Conservation (phyloP, 2,797 vertebrate species). For the Bufotes viridis region DNA sequence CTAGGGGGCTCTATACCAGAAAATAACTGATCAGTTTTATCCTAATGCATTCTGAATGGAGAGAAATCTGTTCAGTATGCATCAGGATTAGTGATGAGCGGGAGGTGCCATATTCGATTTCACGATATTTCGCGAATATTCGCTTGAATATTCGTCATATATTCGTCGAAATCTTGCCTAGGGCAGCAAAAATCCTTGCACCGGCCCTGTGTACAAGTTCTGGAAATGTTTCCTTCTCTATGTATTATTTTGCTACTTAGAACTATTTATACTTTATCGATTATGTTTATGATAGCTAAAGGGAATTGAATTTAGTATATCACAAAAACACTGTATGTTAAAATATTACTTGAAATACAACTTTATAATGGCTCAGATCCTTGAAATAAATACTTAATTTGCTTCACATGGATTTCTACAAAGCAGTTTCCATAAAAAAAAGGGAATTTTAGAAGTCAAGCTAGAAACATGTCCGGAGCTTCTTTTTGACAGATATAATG, state of each 20-base stretch:
- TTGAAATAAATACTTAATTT: background rate
- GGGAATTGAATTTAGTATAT: background rate
- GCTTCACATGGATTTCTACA: slow-evolving; percentile 2
- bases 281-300: slow-evolving; percentile 15
- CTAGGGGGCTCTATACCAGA: too few relatives aligned
- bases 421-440: slow-evolving; percentile 2
- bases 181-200: too few relatives aligned
- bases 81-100: too few relatives aligned
- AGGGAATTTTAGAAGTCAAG: background rate
- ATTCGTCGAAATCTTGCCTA: too few relatives aligned
- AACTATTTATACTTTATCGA: background rate
- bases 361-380: background rate
- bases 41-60: too few relatives aligned
- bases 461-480: slow-evolving; percentile 4
- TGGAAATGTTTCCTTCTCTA: background rate
- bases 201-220: too few relatives aligned
- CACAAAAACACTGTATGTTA: background rate
- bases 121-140: too few relatives aligned
- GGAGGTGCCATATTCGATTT: too few relatives aligned
- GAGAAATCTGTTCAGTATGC: too few relatives aligned
- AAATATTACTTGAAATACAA: background rate
- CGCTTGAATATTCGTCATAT: too few relatives aligned
- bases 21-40: too few relatives aligned
- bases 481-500: slow-evolving; percentile 18
- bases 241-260: background rate